Evolutionary conservation across 1,140 invertebrate species (phyloP).

Genomic region (Cepaea nemoralis): DNA sequence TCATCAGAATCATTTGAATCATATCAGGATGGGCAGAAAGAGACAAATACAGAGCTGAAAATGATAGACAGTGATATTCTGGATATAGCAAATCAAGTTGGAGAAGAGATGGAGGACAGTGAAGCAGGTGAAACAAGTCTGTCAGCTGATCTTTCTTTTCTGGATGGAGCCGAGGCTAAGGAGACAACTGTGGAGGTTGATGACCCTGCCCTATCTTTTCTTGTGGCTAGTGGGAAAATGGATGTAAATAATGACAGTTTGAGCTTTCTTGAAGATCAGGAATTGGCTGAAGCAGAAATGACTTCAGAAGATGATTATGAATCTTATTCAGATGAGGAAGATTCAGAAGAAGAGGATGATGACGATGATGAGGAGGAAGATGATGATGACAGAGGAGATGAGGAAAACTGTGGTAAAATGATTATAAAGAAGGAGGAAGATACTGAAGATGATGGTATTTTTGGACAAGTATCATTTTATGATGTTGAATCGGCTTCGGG

Average conservation of each 20-base stretch:
- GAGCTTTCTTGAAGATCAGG: conserved; percentile 46
- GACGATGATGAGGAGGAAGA: conserved; percentile 46
- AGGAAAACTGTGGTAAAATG: conserved; percentile 38
- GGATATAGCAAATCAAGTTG: conserved; percentile 20
- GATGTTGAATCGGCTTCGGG: conserved; percentile 43
- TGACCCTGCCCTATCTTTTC: conserved; percentile 27
- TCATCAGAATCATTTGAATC: conserved; percentile 8
- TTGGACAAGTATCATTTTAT: conserved; percentile 36
- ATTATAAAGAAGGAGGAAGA: conserved; percentile 38
- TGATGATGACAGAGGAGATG: conserved; percentile 38
- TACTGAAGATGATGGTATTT: conserved; percentile 50
- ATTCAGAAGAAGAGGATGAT: conserved; percentile 51
- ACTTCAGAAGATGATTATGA: conserved; percentile 47
- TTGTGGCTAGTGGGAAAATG: conserved; percentile 18
- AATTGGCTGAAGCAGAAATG: conserved; percentile 39
- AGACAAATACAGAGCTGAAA: conserved; percentile 16
- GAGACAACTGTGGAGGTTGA: conserved; percentile 31
- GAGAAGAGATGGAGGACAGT: conserved; percentile 25
- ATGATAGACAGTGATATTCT: conserved; percentile 34
- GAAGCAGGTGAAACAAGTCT: not conserved
- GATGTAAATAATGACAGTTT: conserved; percentile 42
- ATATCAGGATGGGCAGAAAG: conserved; percentile 21
- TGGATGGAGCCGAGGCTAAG: conserved; percentile 25
- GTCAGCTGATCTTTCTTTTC: conserved; percentile 19
- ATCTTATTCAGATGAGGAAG: conserved; percentile 55